A percentile compares a stretch with the other conserved stretches of the same genome.
phyloP scores from a whole-genome alignment of 1,140 invertebrate genomes.

The Temnothorax longispinosus region DNA sequence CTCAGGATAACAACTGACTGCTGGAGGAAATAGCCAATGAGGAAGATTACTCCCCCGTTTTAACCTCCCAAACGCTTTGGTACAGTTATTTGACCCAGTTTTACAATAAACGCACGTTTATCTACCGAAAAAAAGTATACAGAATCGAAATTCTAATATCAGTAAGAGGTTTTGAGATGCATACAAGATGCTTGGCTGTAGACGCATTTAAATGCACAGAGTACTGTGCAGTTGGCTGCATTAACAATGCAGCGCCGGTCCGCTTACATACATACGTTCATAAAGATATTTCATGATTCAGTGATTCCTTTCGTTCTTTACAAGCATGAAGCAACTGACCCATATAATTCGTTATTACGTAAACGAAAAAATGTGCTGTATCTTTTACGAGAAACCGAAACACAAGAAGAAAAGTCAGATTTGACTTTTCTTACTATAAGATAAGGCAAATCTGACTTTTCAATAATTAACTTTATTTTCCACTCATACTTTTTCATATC shows the following conservation, averaged over 20 bases:
- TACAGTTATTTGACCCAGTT: slow-evolving; percentile 40
- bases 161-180: not conserved
- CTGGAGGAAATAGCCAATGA: slow-evolving; percentile 56
- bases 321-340: not conserved
- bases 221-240: not conserved
- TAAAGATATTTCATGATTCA: slow-evolving; percentile 10
- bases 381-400: not conserved
- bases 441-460: not conserved
- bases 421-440: too few species aligned
- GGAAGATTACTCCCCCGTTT: slow-evolving; percentile 17
- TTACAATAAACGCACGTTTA: not conserved
- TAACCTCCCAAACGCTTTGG: not conserved
- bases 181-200: not conserved
- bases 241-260: not conserved
- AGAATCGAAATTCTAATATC: not conserved
- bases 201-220: not conserved
- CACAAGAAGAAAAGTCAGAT: not conserved
- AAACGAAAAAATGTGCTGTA: not conserved
- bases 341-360: not conserved
- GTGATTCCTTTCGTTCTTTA: not conserved
- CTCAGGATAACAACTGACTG: slow-evolving; percentile 51
- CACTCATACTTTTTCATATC: not conserved
- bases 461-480: not conserved
- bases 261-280: not conserved
- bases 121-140: not conserved